Evolutionary conservation across 2,797 vertebrate genomes (phyloP), one percentile per base, ranked within the genome.

Genomic region (Melanogrammus aeglefinus): DNA sequence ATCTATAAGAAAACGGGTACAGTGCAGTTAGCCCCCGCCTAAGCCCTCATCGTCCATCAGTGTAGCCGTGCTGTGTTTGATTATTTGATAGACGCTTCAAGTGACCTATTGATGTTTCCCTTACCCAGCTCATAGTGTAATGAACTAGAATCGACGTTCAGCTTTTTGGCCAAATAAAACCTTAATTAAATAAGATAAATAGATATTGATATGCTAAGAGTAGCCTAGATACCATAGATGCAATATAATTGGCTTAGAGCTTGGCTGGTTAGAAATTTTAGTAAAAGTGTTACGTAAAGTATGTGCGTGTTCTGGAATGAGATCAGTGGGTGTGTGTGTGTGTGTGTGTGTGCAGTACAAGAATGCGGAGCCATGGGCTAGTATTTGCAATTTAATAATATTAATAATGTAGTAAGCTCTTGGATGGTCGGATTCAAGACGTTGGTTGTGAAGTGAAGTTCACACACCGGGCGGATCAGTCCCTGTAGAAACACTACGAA

Each of bases 1-100:
- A 99, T 99, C 97, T 99, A 99, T 96, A 96, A 96, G 90, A 95
- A 95, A 93, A 95, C 97, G 91, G 98, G 98, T 99, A 97, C 6
- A 94, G 92, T 93, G 90, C 87, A 91, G 89, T 84, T 90, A 89
- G 88, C 87, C 76, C 76, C 76, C 83, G 85, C 88, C 90, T 88
- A 88, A 90, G 89, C 86, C 69, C 69, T 7, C 18, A 29, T 33
- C 86, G 86, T 91, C 87, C 81, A 84, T 89, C 87, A 83, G 81
- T 91, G 79, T 88, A 91, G 91, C 82, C 80, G 51, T 89, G 82
- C 81, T 87, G 88, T 91, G 87, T 85, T 89, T 87, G 77, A 87
- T 31, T 81, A 78, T 79, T 80, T 75, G 82, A 66, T 86, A 86
- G 84, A 82, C 83, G 86, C 87, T 84, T 70, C 76, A 72, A 76